Percentiles rank a stretch among this genome's conserved stretches.
Conservation (phyloP, 2,113 vertebrate species). For the Urocitellus parryii region DNA sequence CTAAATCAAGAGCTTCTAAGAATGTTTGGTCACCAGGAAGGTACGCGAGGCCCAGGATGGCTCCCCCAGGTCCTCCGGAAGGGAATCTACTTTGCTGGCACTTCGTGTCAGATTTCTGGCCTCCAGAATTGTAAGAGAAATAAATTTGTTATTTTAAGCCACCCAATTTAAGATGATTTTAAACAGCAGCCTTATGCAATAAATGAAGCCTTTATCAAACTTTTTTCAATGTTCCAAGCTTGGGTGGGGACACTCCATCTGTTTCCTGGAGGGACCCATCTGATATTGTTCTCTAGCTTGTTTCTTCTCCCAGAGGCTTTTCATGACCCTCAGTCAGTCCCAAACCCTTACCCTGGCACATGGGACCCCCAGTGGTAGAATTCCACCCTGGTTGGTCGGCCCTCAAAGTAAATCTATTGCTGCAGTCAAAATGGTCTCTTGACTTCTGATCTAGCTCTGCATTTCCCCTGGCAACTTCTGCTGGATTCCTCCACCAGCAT, state of each 20-base stretch:
- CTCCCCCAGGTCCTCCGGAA: background rate
- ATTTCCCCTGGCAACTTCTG: background rate
- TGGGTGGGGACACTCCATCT: background rate
- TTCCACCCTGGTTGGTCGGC: background rate
- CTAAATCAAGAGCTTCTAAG: background rate
- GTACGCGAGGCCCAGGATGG: background rate
- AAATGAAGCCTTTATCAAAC: background rate
- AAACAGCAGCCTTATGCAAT: background rate
- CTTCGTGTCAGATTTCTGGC: background rate
- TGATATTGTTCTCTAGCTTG: background rate
- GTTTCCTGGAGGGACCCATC: background rate
- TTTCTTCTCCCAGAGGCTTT: background rate
- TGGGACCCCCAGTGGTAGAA: background rate
- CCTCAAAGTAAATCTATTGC: background rate
- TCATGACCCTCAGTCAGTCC: background rate
- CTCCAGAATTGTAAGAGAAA: background rate
- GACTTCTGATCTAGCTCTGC: background rate
- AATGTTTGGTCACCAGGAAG: background rate
- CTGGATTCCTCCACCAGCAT: background rate
- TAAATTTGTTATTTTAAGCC: background rate
- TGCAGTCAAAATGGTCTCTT: background rate
- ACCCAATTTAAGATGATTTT: background rate
- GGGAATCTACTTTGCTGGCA: background rate
- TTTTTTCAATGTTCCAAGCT: background rate
- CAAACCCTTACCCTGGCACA: background rate